These are phyloP conservation scores for Nothobranchius furzeri DNA, from an alignment of 2,113 vertebrate species.

Conservation along the genomic window DNA sequence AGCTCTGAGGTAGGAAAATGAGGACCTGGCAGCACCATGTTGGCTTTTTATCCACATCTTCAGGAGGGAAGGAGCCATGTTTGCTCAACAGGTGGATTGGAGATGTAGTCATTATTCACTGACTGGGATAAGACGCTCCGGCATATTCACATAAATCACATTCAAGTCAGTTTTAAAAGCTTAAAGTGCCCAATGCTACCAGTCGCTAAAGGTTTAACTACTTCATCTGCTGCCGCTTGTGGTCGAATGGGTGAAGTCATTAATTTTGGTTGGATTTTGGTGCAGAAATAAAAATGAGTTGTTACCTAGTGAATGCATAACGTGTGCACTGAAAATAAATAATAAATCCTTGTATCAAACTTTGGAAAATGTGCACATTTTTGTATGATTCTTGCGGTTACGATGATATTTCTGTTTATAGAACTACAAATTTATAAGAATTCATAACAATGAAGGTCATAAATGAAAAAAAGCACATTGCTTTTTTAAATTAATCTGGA, in stretches of 20 bases:
- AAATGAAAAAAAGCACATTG: too few species aligned
- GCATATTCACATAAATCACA: neutral
- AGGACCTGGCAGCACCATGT: conserved; percentile 19
- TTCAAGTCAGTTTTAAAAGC: neutral
- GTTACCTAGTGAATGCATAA: too few species aligned
- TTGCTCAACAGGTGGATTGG: conserved; percentile 41
- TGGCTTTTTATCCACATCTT: conserved; percentile 42
- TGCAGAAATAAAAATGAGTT: neutral
- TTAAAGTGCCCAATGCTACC: neutral
- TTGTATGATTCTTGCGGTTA: too few species aligned
- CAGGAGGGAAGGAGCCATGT: neutral
- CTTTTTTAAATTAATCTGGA: too few species aligned
- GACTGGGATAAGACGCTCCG: neutral
- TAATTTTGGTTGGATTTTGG: neutral
- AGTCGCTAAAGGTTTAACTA: neutral
- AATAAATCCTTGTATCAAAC: too few species aligned
- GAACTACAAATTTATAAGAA: too few species aligned
- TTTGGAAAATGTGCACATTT: neutral
- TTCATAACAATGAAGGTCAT: too few species aligned
- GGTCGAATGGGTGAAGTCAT: neutral
- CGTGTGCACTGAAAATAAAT: too few species aligned
- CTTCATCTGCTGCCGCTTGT: too few species aligned
- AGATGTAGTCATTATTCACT: neutral
- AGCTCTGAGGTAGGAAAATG: conserved; percentile 59
- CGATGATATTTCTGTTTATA: too few species aligned